Conservation (phyloP, 2,113 vertebrate species). For the Oenanthe melanoleuca region DNA sequence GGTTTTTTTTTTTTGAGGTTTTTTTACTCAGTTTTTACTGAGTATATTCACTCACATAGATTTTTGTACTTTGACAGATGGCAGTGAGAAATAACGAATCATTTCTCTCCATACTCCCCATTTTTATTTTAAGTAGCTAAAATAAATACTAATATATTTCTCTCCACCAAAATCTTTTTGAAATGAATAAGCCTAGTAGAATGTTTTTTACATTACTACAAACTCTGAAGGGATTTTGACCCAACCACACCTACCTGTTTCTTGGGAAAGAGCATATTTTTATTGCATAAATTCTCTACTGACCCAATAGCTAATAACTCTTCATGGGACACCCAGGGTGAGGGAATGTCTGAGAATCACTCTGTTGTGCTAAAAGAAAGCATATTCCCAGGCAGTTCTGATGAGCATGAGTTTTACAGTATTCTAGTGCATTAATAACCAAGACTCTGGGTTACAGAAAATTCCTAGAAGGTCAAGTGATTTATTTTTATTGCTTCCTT, state of each 20-base stretch:
- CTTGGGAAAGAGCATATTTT: not conserved
- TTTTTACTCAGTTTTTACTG: not conserved
- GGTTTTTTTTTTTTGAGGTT: not conserved
- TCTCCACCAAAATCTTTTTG: not conserved
- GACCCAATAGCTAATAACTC: not conserved
- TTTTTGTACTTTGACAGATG: not conserved
- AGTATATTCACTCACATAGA: fast-evolving
- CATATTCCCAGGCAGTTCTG: not conserved
- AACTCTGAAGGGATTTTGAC: not conserved
- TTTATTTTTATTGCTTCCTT: not conserved
- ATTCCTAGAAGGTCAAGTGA: not conserved
- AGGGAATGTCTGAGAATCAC: not conserved
- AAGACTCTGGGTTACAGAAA: not conserved
- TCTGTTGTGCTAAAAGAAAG: not conserved
- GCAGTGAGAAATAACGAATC: not conserved
- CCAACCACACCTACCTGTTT: not conserved
- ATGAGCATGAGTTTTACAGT: not conserved
- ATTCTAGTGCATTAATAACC: not conserved
- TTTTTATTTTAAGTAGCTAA: not conserved
- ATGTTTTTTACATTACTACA: not conserved
- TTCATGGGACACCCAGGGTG: not conserved
- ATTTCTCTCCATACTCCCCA: not conserved
- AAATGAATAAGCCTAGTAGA: not conserved
- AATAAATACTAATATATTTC: not conserved
- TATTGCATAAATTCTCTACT: not conserved